Evolutionary conservation across 2,113 vertebrate genomes (phyloP), one percentile per base, ranked within the genome.

Genomic region (Rhabdomys dilectus): DNA sequence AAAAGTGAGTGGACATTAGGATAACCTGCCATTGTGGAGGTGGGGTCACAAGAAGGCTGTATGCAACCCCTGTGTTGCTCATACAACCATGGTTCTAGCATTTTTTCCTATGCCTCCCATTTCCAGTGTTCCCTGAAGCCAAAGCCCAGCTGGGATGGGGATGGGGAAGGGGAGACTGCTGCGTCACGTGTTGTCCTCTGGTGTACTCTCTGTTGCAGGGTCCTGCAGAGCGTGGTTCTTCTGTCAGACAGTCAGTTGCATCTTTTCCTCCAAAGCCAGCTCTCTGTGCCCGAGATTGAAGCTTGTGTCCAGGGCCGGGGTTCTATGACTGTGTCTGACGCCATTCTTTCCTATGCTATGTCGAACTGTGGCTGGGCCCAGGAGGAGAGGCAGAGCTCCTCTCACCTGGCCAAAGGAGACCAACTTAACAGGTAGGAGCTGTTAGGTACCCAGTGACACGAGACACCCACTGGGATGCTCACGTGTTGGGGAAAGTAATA

Each of bases 251-350:
- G 99, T 98, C 99, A 99, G 94, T 98, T 99, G 80, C 99, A 99
- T 98, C 99, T 99, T 66, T 99, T 99, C 98, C 99, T 99, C 97
- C 99, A 99, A 99, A 99, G 99, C 60, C 99, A 99, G 98, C 99
- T 99, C 95, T 98, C 99, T 0, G 97, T 99, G 0, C 98, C 99
- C 0, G 99, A 99, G 98, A 99, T 99, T 51, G 99, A 99, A 98
- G 99, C 99, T 21, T 99, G 99, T 1, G 99, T 99, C 51, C 99
- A 99, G 82, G 99, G 99, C 92, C 99, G 97, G 96, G 99, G 99
- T 21, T 89, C 99, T 0, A 98, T 98, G 98, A 98, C 98, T 0
- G 99, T 99, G 91, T 99, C 98, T 0, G 99, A 99, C 0, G 99
- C 99, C 97, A 99, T 99, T 97, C 99, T 99, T 81, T 99, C 95